These are phyloP conservation scores for Budorcas taxicolor DNA, from an alignment of 2,113 vertebrate genomes.

Conservation along the genomic window DNA sequence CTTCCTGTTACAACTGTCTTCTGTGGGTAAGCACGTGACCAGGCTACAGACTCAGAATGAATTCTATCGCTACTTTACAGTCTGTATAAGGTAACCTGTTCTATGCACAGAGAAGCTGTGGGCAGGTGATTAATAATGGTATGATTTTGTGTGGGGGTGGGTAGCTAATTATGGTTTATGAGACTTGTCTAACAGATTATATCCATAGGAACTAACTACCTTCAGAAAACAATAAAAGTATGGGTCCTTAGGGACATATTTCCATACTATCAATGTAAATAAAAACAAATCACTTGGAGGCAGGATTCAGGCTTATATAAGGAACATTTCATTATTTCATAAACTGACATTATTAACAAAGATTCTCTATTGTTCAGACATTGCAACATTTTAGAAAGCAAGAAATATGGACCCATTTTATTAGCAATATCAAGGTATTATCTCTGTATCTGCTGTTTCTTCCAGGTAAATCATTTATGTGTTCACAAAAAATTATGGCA, in stretches of 20 bases:
- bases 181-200: background rate
- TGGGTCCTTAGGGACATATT: background rate
- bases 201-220: background rate
- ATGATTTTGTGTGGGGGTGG: background rate
- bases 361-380: background rate
- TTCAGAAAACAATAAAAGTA: background rate
- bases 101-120: background rate
- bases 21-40: background rate
- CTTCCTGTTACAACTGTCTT: background rate
- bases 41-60: background rate
- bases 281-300: background rate
- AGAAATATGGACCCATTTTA: background rate
- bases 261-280: background rate
- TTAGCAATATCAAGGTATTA: background rate
- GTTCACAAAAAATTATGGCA: background rate
- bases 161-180: conserved; percentile 7
- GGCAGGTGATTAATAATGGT: background rate
- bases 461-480: background rate
- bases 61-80: background rate
- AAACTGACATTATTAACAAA: background rate
- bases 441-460: background rate
- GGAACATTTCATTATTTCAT: background rate
- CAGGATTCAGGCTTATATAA: background rate
- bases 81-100: background rate
- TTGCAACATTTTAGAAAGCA: background rate